Conservation (phyloP, 2,888 invertebrate genomes). For the Dermolepida albohirtum region DNA sequence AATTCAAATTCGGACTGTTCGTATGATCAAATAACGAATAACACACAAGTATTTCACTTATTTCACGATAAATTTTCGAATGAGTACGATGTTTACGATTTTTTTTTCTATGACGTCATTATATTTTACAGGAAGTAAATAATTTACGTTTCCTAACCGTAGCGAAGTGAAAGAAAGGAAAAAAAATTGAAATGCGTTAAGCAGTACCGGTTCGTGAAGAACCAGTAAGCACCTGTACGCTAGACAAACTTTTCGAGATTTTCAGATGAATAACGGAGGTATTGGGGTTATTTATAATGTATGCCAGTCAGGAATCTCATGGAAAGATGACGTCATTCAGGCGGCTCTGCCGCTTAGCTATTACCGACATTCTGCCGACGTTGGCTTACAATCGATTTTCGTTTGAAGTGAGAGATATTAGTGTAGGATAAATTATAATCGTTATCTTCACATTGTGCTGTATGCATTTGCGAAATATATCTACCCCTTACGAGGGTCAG, state of each 20-base stretch:
- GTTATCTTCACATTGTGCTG: too few species aligned
- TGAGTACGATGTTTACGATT: too few species aligned
- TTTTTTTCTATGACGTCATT: constrained; percentile 6
- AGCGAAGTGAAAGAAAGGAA: neutral
- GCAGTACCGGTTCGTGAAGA: neutral
- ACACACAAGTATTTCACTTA: too few species aligned
- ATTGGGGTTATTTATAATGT: constrained; percentile 62
- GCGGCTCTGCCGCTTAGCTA: constrained; percentile 55
- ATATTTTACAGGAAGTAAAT: constrained; percentile 12
- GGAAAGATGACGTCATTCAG: constrained; percentile 60
- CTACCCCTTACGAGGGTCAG: neutral
- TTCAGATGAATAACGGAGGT: constrained; percentile 45
- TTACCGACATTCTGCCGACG: constrained; percentile 55
- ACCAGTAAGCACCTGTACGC: constrained; percentile 2
- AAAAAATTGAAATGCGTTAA: neutral
- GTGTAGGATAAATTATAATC: too few species aligned
- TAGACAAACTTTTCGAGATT: constrained; percentile 25
- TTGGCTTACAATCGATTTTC: constrained; percentile 14
- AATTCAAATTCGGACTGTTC: neutral
- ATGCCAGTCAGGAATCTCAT: constrained; percentile 61
- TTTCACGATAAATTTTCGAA: too few species aligned
- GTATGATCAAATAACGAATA: too few species aligned
- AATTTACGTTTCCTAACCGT: constrained; percentile 25
- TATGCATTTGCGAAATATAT: too few species aligned
- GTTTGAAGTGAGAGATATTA: constrained; percentile 2